Conservation (phyloP, 2,113 vertebrate genomes). For the Empidonax traillii region DNA sequence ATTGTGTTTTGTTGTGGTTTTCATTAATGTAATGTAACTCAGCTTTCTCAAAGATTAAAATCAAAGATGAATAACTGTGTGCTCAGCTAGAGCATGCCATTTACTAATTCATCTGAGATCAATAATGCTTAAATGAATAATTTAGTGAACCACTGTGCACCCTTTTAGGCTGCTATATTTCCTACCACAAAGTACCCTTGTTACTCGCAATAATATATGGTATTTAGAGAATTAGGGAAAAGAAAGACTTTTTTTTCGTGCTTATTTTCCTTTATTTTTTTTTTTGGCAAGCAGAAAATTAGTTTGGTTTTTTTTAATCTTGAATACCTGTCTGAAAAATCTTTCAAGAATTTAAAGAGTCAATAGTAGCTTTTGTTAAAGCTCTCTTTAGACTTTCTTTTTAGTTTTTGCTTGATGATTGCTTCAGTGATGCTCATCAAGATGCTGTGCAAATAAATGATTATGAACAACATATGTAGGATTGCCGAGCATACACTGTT, state of each 20-base stretch:
- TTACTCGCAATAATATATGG: background rate
- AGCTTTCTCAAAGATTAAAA: constrained; percentile 54
- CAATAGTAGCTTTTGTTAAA: background rate
- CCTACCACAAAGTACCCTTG: background rate
- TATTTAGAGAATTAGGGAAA: background rate
- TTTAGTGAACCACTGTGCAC: constrained; percentile 42
- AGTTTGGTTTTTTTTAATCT: background rate
- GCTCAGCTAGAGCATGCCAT: constrained; percentile 6
- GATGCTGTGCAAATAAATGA: background rate
- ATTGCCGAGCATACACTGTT: background rate
- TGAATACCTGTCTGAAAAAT: background rate
- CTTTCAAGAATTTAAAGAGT: background rate
- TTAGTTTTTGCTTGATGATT: background rate
- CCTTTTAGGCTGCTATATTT: constrained; percentile 25
- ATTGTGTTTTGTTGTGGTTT: background rate
- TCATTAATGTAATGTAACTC: constrained; percentile 35
- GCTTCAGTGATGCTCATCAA: background rate
- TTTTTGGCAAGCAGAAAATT: background rate
- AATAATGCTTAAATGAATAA: constrained; percentile 68
- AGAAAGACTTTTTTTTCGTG: background rate
- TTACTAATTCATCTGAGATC: constrained; percentile 66
- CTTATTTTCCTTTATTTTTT: background rate
- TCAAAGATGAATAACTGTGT: constrained; percentile 47
- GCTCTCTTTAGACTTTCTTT: background rate
- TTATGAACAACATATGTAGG: background rate